Evolutionary conservation across 2,888 invertebrate genomes (phyloP).

Genomic region (Operophtera brumata): DNA sequence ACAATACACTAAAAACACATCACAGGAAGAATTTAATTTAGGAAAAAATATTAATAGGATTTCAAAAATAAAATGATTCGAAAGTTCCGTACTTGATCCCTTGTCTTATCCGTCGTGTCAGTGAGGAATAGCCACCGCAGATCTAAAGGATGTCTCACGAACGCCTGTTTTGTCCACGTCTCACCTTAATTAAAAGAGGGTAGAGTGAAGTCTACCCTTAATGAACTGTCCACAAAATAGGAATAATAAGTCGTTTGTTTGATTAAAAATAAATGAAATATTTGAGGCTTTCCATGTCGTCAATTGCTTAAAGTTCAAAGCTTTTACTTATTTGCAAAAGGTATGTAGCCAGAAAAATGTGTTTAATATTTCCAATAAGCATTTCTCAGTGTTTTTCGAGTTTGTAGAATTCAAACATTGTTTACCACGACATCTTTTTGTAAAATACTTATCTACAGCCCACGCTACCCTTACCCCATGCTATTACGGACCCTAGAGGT

Average conservation of each 20-base stretch:
- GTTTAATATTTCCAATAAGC: too few relatives aligned
- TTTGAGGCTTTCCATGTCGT: neutral
- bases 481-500: neutral
- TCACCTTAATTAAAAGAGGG: conserved; percentile 52
- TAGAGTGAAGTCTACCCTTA: conserved; percentile 23
- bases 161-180: conserved; percentile 38
- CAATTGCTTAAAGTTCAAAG: neutral
- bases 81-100: conserved; percentile 26
- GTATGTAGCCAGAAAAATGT: too few relatives aligned
- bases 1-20: too few relatives aligned
- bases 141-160: conserved; percentile 42
- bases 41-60: too few relatives aligned
- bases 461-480: neutral
- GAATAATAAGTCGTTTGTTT: conserved; percentile 22
- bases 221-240: conserved; percentile 30
- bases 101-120: conserved; percentile 31
- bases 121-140: conserved; percentile 47
- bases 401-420: too few relatives aligned
- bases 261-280: conserved; percentile 23
- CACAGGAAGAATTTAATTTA: too few relatives aligned
- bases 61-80: too few relatives aligned
- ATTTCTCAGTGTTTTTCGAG: too few relatives aligned
- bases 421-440: too few relatives aligned
- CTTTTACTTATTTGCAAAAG: neutral
- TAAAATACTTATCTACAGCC: too few relatives aligned